phyloP scores from a whole-genome alignment of 2,113 vertebrate genomes.

The Orycteropus afer region DNA sequence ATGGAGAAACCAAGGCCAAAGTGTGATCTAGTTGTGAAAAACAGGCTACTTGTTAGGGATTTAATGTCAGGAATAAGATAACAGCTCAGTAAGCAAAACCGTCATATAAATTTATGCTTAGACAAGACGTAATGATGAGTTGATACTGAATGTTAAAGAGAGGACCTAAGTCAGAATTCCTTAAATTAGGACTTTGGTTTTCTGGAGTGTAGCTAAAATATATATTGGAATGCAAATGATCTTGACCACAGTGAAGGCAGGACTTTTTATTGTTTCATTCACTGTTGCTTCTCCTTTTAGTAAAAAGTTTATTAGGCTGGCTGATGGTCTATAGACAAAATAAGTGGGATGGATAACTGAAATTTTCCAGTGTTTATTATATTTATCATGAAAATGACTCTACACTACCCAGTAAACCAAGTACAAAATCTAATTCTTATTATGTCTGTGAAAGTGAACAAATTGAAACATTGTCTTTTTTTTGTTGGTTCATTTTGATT shows the following conservation, averaged over 20 bases:
- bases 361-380: background rate
- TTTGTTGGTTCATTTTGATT: background rate
- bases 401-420: background rate
- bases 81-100: background rate
- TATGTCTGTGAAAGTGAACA: background rate
- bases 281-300: background rate
- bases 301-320: background rate
- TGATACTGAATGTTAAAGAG: background rate
- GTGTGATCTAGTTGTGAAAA: background rate
- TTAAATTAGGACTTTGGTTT: background rate
- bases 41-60: background rate
- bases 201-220: background rate
- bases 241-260: background rate
- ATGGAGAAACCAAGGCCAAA: background rate
- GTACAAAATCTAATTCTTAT: background rate
- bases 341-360: background rate
- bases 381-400: background rate
- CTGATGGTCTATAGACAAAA: background rate
- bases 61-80: background rate
- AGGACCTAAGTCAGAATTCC: background rate
- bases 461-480: background rate
- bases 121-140: background rate
- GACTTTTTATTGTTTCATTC: background rate
- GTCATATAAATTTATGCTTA: background rate
- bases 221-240: background rate